A percentile compares a stretch with the other conserved stretches of the same genome.
phyloP scores from a whole-genome alignment of 2,113 vertebrate species.

The Oncorhynchus kisutch region DNA sequence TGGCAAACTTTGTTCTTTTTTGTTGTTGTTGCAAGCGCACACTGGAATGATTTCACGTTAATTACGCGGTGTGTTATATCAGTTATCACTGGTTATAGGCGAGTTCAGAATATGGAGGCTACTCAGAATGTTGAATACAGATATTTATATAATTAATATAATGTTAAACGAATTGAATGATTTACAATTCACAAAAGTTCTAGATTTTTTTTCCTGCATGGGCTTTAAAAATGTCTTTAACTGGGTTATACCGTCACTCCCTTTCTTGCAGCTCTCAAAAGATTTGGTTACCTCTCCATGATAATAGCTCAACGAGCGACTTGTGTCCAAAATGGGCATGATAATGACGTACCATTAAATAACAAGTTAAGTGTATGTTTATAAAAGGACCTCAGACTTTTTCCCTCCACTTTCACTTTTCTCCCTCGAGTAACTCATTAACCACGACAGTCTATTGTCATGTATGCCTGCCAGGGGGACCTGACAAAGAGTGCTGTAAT shows the following conservation, averaged over 20 bases:
- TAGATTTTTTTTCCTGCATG: background rate
- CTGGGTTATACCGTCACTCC: background rate
- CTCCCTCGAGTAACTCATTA: constrained; percentile 73
- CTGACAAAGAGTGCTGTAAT: constrained; percentile 58
- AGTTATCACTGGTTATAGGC: constrained; percentile 54
- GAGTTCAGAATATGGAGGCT: background rate
- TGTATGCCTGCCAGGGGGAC: constrained; percentile 56
- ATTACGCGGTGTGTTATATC: constrained; percentile 62
- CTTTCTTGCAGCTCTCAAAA: constrained; percentile 4
- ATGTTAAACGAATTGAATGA: background rate
- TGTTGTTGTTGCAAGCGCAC: background rate
- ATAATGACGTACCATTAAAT: constrained; percentile 59
- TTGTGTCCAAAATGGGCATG: constrained; percentile 52
- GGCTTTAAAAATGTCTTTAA: constrained; percentile 19
- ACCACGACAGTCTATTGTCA: constrained; percentile 66
- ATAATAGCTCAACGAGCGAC: constrained; percentile 62
- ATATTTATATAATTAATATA: background rate
- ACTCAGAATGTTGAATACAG: background rate
- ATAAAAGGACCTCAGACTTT: constrained; percentile 53
- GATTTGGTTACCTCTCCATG: constrained; percentile 41
- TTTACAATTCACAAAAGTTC: background rate
- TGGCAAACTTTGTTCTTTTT: constrained; percentile 40
- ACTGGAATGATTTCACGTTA: constrained; percentile 46
- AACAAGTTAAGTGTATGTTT: constrained; percentile 73
- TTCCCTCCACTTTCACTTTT: constrained; percentile 58